Percentiles rank a stretch among this genome's conserved stretches.
These are phyloP conservation scores for Acipenser transmontanus DNA, from an alignment of 2,797 vertebrate genomes.

Conservation along the genomic window DNA sequence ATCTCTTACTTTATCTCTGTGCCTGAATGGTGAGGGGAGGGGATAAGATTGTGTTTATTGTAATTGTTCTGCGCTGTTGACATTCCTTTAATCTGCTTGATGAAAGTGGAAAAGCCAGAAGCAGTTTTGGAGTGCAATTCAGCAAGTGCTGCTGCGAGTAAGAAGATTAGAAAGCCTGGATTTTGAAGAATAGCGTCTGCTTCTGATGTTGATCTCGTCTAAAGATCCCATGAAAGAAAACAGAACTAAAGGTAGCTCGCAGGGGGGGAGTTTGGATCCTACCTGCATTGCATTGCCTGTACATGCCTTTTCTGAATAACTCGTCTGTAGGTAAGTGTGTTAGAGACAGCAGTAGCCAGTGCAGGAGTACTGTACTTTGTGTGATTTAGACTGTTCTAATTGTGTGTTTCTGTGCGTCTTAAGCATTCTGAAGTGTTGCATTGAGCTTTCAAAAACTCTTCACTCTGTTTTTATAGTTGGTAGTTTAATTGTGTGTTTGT, in stretches of 20 bases:
- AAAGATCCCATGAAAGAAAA: neutral
- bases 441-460: no score
- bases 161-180: slow-evolving; percentile 3
- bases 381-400: no score
- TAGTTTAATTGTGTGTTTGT: no score
- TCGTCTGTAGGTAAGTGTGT: no score
- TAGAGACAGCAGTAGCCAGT: no score
- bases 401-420: no score
- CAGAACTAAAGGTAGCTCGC: neutral
- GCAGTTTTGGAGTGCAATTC: slow-evolving; percentile 6
- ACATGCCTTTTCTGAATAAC: no score
- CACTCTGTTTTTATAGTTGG: no score
- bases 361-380: no score
- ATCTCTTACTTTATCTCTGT: neutral
- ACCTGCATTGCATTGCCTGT: no score
- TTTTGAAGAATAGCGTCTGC: neutral
- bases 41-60: neutral
- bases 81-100: slow-evolving; percentile 9
- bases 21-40: neutral
- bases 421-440: no score
- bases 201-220: neutral
- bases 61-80: neutral
- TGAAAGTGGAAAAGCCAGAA: slow-evolving; percentile 10
- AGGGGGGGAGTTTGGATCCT: no score
- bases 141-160: slow-evolving; percentile 2